A percentile compares a stretch with the other conserved stretches of the same genome.
Conservation (phyloP, 2,888 invertebrate species). For the Drosophila neotestacea region DNA sequence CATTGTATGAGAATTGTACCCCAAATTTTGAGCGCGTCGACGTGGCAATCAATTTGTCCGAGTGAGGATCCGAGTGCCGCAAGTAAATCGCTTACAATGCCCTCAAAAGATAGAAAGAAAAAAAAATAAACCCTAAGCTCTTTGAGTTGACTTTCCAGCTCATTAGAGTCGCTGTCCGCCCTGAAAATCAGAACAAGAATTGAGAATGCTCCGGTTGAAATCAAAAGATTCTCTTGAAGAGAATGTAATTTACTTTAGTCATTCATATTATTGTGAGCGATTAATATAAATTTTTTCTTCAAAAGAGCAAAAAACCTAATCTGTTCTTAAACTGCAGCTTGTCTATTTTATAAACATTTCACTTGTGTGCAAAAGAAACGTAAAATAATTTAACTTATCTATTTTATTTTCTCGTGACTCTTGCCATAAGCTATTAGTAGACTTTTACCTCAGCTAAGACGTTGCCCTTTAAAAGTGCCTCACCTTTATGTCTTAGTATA, state of each 20-base stretch:
- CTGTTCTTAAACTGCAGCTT: too few relatives aligned
- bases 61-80: constrained; percentile 39
- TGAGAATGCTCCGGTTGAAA: not conserved
- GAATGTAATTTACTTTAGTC: not conserved
- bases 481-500: not conserved
- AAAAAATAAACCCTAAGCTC: constrained; percentile 9
- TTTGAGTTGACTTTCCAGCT: constrained; percentile 27
- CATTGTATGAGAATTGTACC: constrained; percentile 61
- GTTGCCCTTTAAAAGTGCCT: constrained; percentile 1
- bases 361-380: not conserved
- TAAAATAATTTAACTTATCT: constrained; percentile 2
- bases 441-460: too few relatives aligned
- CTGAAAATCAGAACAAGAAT: too few relatives aligned
- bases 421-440: not conserved
- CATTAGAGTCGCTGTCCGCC: constrained; percentile 4
- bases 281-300: too few relatives aligned
- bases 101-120: constrained; percentile 8
- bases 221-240: not conserved
- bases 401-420: not conserved
- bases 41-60: constrained; percentile 69
- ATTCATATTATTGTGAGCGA: not conserved
- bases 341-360: too few relatives aligned
- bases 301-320: too few relatives aligned
- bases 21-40: constrained; percentile 50
- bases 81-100: constrained; percentile 59